phyloP scores from a whole-genome alignment of 1,140 invertebrate species.

The Eupristina koningsbergeri region DNA sequence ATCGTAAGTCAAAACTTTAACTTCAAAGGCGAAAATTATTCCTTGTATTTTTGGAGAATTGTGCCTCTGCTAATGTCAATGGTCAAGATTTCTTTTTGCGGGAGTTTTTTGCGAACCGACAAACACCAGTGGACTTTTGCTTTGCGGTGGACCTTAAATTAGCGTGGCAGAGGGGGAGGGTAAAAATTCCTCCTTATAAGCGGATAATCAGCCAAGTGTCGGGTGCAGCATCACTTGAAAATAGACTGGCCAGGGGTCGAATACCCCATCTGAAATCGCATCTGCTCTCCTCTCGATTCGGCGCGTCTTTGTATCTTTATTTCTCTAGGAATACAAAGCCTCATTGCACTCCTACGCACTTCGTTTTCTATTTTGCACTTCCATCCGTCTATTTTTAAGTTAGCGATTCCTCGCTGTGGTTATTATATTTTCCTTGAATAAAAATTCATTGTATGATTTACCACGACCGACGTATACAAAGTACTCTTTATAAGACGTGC shows the following conservation, averaged over 20 bases:
- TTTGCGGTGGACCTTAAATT: not conserved
- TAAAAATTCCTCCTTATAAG: conserved; percentile 28
- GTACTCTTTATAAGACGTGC: too few relatives aligned
- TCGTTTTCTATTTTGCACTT: conserved; percentile 24
- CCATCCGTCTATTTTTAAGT: not conserved
- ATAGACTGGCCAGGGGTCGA: conserved; percentile 46
- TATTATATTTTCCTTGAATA: not conserved
- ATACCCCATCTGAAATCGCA: conserved; percentile 36
- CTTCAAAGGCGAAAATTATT: too few relatives aligned
- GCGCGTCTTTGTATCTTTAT: conserved; percentile 1
- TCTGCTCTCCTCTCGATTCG: conserved; percentile 19
- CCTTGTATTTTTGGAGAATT: not conserved
- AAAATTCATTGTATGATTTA: not conserved
- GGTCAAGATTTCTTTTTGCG: not conserved
- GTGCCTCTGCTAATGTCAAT: not conserved
- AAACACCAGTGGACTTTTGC: conserved; percentile 7
- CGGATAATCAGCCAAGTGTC: not conserved
- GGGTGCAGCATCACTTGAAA: conserved; percentile 31
- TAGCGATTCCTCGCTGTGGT: too few relatives aligned
- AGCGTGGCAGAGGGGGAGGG: too few relatives aligned
- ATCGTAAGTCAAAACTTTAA: too few relatives aligned
- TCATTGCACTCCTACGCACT: not conserved
- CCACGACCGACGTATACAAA: too few relatives aligned
- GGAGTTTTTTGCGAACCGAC: not conserved
- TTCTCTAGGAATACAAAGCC: conserved; percentile 22